Base-by-base conservation (phyloP, 2,113 vertebrate species). In the Lophura nycthemera region DNA sequence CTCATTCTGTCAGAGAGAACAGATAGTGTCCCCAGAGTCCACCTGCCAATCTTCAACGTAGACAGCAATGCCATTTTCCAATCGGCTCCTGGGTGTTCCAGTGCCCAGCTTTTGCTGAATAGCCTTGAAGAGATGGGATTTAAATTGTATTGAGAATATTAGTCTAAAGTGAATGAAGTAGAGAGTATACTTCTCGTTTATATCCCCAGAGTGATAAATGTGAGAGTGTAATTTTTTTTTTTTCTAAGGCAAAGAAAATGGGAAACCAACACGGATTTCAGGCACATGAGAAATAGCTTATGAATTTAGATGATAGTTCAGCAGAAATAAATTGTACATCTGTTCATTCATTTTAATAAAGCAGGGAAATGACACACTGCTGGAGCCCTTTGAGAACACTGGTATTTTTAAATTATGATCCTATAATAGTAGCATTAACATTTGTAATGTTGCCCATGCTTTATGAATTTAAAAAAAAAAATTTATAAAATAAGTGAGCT, bases 321-420 rank as follows among this genome's bases (percentile, higher is more conserved):
- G 97, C 94, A 96, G 96, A 97, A 97, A 97, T 98, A 98, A 97
- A 98, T 96, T 96, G 97, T 98, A 98, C 98, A 98, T 98, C 97
- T 98, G 97, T 98, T 98, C 97, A 98, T 98, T 98, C 98, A 97
- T 98, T 98, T 98, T 98, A 98, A 98, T 98, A 98, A 98, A 98
- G 98, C 97, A 92, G 97, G 97, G 97, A 96, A 97, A 96, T 98
- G 98, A 97, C 97, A 97, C 67, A 83, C 93, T 95, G 95, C 67
- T 95, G 92, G 96, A 97, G 94, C 95, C 97, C 96, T 96, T 82
- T 90, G 97, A 97, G 96, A 95, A 83, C 38, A 88, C 84, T 72
- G 89, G 86, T 95, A 93, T 97, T 97, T 97, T 92, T 86, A 97
- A 98, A 97, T 97, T 92, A 98, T 96, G 97, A 97, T 97, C 96